Evolutionary conservation across 2,113 vertebrate species (phyloP).

Genomic region (Hystrix brachyura): DNA sequence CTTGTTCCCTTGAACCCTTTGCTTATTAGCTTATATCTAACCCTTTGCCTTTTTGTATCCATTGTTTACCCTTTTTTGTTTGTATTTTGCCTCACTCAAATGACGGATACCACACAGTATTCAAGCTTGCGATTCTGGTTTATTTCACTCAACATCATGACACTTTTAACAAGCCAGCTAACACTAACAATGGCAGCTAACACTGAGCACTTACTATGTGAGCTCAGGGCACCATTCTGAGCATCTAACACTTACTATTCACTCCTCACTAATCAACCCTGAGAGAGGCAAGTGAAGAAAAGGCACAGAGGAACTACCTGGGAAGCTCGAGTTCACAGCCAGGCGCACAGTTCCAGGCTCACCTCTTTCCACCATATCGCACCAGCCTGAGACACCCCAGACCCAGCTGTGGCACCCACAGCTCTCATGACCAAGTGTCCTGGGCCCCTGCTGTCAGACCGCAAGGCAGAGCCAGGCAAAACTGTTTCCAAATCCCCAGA

Average conservation of each 20-base stretch:
- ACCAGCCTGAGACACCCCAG: not conserved
- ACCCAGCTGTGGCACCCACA: not conserved
- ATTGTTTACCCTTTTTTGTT: no score
- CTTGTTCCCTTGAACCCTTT: no score
- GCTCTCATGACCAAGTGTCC: accelerated
- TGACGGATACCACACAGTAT: no score
- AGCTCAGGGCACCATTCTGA: not conserved
- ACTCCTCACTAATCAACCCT: not conserved
- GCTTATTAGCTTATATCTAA: no score
- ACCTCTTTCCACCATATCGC: accelerated
- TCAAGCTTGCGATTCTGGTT: no score
- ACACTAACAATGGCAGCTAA: not conserved
- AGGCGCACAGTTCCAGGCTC: not conserved
- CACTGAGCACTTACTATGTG: not conserved
- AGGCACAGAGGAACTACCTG: not conserved
- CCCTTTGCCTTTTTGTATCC: no score
- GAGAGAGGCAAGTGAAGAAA: not conserved
- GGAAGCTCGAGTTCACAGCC: not conserved
- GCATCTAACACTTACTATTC: not conserved
- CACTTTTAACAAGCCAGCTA: accelerated
- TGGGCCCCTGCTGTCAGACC: not conserved
- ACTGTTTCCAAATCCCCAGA: accelerated
- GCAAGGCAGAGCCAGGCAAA: not conserved
- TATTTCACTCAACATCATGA: no score
- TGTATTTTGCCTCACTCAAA: no score